Base-by-base conservation (phyloP, 2,888 invertebrate genomes). In the Plutella xylostella region DNA sequence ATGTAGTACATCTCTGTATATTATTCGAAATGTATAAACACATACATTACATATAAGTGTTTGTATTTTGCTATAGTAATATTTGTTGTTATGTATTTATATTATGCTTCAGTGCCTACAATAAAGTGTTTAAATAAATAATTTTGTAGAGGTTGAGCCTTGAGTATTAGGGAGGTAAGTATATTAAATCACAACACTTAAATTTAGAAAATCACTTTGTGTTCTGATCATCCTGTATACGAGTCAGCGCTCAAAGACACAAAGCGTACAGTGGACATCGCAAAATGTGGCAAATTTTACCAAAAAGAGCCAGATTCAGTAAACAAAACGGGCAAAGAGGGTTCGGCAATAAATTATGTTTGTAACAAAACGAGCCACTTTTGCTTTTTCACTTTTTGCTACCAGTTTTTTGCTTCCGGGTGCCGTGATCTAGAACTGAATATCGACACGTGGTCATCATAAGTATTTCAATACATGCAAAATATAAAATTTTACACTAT, bases 401-500 rank as follows among this genome's bases (percentile, higher is more conserved):
- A 60, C 68, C 51, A 50, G 60, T 70, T 73, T 74, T 73, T 73
- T 69, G 63, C 57, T 68, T 68, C 64, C 65, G 67, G 65, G 51
- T 60, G 60, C 57, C 48, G 56, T 49, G 55, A 56, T 58, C 57
- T n/a, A n/a, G n/a, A n/a, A n/a, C 64, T 63, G 63, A 63, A 70
- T 67, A 65, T 61, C 55, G 75, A 69, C 76, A 77, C 74, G 77
- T 78, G 77, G 66, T 71, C 41, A 58, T 61, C 63, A 67, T 70
- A 72, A n/a, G n/a, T n/a, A n/a, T n/a, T n/a, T n/a, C n/a, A n/a
- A n/a, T n/a, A n/a, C n/a, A n/a, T n/a, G n/a, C n/a, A n/a, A n/a
- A n/a, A n/a, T n/a, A n/a, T n/a, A n/a, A n/a, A n/a, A n/a, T 2
- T 28, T 28, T n/a, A 28, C 21, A 42, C n/a, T n/a, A n/a, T n/a